phyloP scores from a whole-genome alignment of 2,888 invertebrate species.

The Arctia plantaginis region DNA sequence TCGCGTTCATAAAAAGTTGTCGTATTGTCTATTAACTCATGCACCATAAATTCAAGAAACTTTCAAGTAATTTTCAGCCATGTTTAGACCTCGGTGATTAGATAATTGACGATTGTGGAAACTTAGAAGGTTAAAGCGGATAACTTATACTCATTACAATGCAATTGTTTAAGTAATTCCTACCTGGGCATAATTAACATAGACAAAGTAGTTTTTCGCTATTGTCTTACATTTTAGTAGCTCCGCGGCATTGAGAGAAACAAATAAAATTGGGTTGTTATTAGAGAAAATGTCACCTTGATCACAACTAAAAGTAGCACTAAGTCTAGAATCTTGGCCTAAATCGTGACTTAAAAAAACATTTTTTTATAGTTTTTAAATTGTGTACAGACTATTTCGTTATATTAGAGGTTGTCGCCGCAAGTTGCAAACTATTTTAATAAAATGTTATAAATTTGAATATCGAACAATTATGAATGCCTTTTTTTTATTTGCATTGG shows the following conservation, averaged over 20 bases:
- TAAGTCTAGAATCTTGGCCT: constrained; percentile 56
- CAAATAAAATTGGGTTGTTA: constrained; percentile 38
- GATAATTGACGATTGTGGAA: constrained; percentile 51
- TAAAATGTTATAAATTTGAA: neutral
- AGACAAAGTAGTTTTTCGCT: constrained; percentile 36
- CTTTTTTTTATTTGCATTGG: neutral
- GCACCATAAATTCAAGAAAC: neutral
- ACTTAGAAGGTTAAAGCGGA: constrained; percentile 47
- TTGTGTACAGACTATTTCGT: neutral
- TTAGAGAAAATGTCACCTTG: constrained; percentile 52
- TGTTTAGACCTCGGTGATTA: constrained; percentile 48
- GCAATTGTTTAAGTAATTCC: constrained; percentile 47
- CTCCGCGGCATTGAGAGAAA: constrained; percentile 40
- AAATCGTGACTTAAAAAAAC: constrained; percentile 58
- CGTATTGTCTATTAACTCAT: neutral
- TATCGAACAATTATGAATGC: neutral
- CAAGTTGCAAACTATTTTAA: neutral
- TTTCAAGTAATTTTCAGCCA: constrained; percentile 30
- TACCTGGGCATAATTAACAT: constrained; percentile 42
- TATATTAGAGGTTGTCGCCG: neutral
- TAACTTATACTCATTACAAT: constrained; percentile 45
- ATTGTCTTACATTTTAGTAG: constrained; percentile 45
- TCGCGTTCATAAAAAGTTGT: neutral
- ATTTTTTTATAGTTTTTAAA: neutral
- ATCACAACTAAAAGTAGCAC: constrained; percentile 45